Percentiles rank a stretch among this genome's conserved stretches.
Evolutionary conservation across 2,113 vertebrate genomes (phyloP).

Genomic region (Eidolon helvum): DNA sequence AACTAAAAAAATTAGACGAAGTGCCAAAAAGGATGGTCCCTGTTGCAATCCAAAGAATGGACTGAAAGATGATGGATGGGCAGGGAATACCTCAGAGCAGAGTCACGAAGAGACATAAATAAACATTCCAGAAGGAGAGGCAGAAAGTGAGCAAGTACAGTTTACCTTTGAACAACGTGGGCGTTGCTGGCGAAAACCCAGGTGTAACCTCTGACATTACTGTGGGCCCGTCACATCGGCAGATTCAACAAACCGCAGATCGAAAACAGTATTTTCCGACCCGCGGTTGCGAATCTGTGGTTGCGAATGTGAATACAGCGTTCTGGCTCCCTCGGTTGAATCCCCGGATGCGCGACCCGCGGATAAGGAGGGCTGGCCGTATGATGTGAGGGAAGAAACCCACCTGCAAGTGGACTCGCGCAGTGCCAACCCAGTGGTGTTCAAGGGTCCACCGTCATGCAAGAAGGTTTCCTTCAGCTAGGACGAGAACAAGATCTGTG

Average conservation of each 20-base stretch:
- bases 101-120: neutral
- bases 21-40: neutral
- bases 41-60: neutral
- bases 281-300: neutral
- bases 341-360: too few relatives aligned
- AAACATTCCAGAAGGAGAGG: neutral
- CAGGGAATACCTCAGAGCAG: neutral
- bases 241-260: neutral
- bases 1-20: neutral
- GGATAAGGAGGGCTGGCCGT: neutral
- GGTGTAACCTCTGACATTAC: neutral
- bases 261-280: too few relatives aligned
- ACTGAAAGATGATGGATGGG: neutral
- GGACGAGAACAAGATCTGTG: neutral
- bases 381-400: fast-evolving
- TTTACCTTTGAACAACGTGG: neutral
- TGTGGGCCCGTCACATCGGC: neutral
- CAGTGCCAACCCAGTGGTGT: neutral
- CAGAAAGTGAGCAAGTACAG: neutral
- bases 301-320: neutral
- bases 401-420: neutral
- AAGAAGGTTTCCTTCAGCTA: neutral
- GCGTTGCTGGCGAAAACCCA: fast-evolving
- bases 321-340: fast-evolving
- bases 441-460: neutral